Evolutionary conservation across 2,888 invertebrate species (phyloP).

Genomic region (Andricus quercusramuli): DNA sequence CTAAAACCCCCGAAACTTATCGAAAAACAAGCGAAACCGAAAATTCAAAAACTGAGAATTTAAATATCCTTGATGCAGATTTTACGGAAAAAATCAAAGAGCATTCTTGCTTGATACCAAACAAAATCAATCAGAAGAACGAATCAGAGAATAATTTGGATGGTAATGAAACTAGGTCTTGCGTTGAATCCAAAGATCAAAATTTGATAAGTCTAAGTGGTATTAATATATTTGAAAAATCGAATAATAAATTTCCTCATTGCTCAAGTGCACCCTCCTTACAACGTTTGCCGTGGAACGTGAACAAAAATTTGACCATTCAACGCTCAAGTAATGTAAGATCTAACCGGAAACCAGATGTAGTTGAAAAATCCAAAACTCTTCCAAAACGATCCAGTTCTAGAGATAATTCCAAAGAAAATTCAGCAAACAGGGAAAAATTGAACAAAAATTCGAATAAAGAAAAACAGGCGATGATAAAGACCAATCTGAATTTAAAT

Average conservation of each 20-base stretch:
- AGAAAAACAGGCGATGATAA: conserved; percentile 25
- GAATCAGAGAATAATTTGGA: background rate
- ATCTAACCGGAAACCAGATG: background rate
- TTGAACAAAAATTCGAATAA: background rate
- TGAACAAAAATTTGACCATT: background rate
- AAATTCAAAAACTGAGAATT: background rate
- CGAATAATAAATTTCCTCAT: background rate
- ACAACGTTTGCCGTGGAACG: background rate
- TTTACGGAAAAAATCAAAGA: conserved; percentile 2
- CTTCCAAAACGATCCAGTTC: background rate
- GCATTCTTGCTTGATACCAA: conserved; percentile 6
- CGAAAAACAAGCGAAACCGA: background rate
- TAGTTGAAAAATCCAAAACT: background rate
- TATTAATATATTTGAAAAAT: background rate
- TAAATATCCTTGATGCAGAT: conserved; percentile 12
- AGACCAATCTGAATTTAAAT: conserved; percentile 40
- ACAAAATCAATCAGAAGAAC: background rate
- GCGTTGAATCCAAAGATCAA: background rate
- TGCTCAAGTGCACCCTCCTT: background rate
- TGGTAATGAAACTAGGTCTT: background rate
- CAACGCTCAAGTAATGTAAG: background rate
- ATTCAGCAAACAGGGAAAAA: background rate
- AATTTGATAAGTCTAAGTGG: background rate
- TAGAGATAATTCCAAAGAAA: conserved; percentile 18
- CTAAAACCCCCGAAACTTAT: background rate